These are phyloP conservation scores for Suricata suricatta DNA, from an alignment of 2,113 vertebrate genomes.

Conservation along the genomic window DNA sequence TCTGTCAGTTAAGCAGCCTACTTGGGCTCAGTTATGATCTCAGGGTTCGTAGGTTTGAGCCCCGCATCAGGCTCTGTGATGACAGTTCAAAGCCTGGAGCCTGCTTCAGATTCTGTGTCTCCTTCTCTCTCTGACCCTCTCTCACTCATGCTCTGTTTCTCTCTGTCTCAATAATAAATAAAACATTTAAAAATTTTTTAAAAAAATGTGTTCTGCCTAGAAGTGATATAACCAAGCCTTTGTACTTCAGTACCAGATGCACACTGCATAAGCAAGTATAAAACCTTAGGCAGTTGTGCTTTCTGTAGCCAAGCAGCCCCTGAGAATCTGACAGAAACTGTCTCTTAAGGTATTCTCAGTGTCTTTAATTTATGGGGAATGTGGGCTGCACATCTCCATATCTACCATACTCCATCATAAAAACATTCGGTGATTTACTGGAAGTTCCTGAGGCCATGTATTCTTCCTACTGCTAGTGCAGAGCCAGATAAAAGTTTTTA, in stretches of 20 bases:
- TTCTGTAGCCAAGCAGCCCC: background rate
- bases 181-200: too few relatives aligned
- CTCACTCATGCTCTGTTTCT: too few relatives aligned
- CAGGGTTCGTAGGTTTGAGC: too few relatives aligned
- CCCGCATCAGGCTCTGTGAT: too few relatives aligned
- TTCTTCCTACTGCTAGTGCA: background rate
- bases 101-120: too few relatives aligned
- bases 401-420: background rate
- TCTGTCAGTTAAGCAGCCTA: too few relatives aligned
- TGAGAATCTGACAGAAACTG: background rate
- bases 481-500: background rate
- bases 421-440: background rate
- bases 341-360: background rate
- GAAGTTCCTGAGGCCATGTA: background rate
- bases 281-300: background rate
- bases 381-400: background rate
- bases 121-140: too few relatives aligned
- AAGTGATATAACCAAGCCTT: background rate
- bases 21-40: too few relatives aligned
- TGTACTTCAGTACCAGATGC: background rate
- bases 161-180: too few relatives aligned
- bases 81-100: too few relatives aligned
- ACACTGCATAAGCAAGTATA: background rate
- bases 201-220: too few relatives aligned
- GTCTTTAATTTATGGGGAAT: background rate